phyloP scores from a whole-genome alignment of 2,888 invertebrate species.

The Prenolepis imparis region DNA sequence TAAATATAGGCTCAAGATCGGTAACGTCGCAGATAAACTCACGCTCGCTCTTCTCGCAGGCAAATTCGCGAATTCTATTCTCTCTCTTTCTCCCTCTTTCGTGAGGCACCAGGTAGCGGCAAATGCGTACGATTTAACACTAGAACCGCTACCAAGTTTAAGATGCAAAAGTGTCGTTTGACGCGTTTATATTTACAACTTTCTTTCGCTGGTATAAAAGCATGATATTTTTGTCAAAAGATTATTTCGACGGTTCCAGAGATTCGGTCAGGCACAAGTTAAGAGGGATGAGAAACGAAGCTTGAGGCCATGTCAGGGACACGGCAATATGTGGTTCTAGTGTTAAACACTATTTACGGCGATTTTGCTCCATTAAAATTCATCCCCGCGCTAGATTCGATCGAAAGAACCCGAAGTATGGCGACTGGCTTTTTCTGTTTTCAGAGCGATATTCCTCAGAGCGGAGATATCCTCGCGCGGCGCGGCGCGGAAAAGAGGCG shows the following conservation, averaged over 20 bases:
- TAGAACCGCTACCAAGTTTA: constrained; percentile 9
- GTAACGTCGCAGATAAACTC: constrained; percentile 29
- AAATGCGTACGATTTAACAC: constrained; percentile 10
- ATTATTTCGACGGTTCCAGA: neutral
- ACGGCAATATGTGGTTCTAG: constrained; percentile 10
- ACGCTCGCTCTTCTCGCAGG: constrained; percentile 11
- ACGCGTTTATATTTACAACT: neutral
- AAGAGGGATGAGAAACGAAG: neutral
- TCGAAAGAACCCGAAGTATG: neutral
- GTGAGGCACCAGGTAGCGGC: neutral
- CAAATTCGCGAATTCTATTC: constrained; percentile 1
- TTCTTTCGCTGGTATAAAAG: neutral
- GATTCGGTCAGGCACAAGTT: neutral
- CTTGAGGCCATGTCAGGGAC: neutral
- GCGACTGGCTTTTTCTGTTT: neutral
- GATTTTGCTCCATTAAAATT: constrained; percentile 19
- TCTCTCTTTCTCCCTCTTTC: neutral
- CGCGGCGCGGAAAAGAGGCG: no score
- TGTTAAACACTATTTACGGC: neutral
- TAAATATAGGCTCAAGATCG: constrained; percentile 42
- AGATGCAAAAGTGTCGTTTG: neutral
- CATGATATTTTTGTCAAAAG: neutral
- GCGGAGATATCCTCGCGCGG: no score
- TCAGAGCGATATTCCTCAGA: constrained; percentile 27
- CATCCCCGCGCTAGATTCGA: neutral